Base-by-base conservation (phyloP, 2,888 invertebrate genomes). In the Lymantria dispar region DNA sequence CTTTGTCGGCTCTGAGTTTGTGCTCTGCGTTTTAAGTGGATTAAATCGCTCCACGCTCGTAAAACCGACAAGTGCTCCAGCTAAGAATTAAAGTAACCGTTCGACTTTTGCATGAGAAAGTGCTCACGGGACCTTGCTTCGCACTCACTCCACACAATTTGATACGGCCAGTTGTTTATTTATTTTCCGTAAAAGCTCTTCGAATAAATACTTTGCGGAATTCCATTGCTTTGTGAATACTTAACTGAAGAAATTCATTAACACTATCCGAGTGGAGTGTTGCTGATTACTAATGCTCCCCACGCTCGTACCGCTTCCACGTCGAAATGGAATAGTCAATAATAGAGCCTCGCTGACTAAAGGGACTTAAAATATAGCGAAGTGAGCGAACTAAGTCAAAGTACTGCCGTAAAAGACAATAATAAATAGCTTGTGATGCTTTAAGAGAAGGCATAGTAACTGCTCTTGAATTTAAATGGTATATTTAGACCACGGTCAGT, bases 1-100 rank as follows among this genome's bases (percentile, higher is more conserved):
- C 90, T 90, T 90, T 91, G 90, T 90, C 89, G 90, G 90, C 85
- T 82, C 72, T 65, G 85, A 89, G 90, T 85, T 86, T 89, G 89
- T 90, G 90, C 89, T 89, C 84, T 85, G 90, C 85, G 90, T 91
- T 92, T 91, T 91, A 92, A 92, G 91, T 92, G 92, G 92, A 91
- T 91, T 92, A 91, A 91, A 91, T 89, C 89, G 89, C 89, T 88
- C 85, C 75, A 85, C 85, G 89, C 88, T 90, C 89, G 89, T 90
- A 91, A 89, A 91, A 89, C 89, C 89, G 89, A 90, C 90, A 91
- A 90, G 89, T 90, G 88, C 87, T 85, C 70, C 67, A 80, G 86
- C 87, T 83, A 88, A 88, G 88, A 90, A 90, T 90, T 90, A 89
- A 90, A 90, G 89, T 90, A 88, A 90, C 87, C 74, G 80, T 91